These are phyloP conservation scores for Scleropages formosus DNA, from an alignment of 2,797 vertebrate species.

Conservation along the genomic window DNA sequence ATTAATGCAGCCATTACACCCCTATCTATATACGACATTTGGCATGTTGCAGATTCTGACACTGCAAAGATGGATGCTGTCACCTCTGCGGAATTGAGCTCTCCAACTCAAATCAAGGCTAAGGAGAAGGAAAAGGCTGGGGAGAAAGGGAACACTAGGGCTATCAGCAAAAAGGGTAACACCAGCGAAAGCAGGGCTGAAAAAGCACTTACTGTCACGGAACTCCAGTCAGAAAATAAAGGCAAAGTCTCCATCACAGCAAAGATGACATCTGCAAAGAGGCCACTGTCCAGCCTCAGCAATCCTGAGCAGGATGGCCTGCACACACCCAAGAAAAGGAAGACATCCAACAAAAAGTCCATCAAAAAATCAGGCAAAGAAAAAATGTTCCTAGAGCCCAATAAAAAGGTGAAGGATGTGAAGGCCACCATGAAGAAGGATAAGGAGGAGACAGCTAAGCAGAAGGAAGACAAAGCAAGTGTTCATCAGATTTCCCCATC, in stretches of 20 bases:
- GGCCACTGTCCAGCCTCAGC: neutral
- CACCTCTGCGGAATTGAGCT: slow-evolving; percentile 43
- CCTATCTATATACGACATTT: neutral
- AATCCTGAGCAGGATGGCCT: slow-evolving; percentile 20
- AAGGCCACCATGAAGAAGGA: slow-evolving; percentile 7
- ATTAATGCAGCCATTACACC: neutral
- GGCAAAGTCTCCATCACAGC: neutral
- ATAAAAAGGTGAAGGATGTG: slow-evolving; percentile 32
- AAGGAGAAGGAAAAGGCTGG: slow-evolving; percentile 25
- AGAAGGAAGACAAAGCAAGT: slow-evolving; percentile 24
- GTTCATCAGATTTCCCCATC: slow-evolving; percentile 23
- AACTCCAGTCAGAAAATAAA: neutral
- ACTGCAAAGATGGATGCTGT: slow-evolving; percentile 63
- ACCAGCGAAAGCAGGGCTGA: slow-evolving; percentile 36
- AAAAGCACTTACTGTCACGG: slow-evolving; percentile 13
- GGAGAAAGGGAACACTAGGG: slow-evolving; percentile 15
- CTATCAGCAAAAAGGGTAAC: slow-evolving; percentile 22
- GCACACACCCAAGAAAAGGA: slow-evolving; percentile 35
- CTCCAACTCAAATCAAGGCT: neutral
- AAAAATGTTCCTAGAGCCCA: slow-evolving; percentile 43
- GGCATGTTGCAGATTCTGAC: slow-evolving; percentile 60
- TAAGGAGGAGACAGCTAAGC: slow-evolving; percentile 27
- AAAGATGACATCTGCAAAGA: slow-evolving; percentile 15
- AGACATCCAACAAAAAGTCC: slow-evolving; percentile 29
- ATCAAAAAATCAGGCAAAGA: slow-evolving; percentile 17